Base-by-base conservation (phyloP, 35 echinoderm and acorn worm species). In the Patiria miniata region DNA sequence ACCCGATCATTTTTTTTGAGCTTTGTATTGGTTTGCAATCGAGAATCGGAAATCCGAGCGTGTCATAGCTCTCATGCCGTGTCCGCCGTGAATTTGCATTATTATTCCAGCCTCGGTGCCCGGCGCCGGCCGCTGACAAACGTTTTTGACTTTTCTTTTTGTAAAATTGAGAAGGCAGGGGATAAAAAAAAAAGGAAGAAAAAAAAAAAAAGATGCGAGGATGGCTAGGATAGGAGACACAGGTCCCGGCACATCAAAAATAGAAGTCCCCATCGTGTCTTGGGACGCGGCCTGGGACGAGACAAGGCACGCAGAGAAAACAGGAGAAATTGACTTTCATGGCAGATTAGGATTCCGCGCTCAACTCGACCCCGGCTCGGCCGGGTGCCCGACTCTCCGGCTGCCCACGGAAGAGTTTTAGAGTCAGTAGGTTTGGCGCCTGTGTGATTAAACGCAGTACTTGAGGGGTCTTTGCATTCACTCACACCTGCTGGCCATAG, bases 91-190 rank as follows among this genome's bases (percentile, higher is more conserved):
- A 73, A 73, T 73, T 73, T 73, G 65, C 65, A 73, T 73, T 73
- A 73, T 73, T 30, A 73, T 73, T 73, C 65, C 65, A 26, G 21
- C 65, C 65, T 73, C 65, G 34, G 65, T 73, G 23, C 26, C 19
- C 65, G 65, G 65, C 65, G 65, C 65, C 65, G 65, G 19, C 65
- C 42, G 80, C 80, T 82, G 80, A 47, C 80, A 82, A 82, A 82
- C 51, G 37, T 82, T 52, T 82, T 78, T 28, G 38, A 82, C 80
- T 82, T 47, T 47, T 47, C 32, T 36, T 7, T 22, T 28, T 68
- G 7, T 28, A 68, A 68, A 68, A 68, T 22, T 6, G 61, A 36
- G 33, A 68, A 68, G 61, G 54, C 54, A 57, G 10, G n/a, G 54
- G 33, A 17, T 17, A 69, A 69, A 17, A 69, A 36, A 18, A 30